Conservation (phyloP, 2,888 invertebrate genomes). For the Lycaena phlaeas region DNA sequence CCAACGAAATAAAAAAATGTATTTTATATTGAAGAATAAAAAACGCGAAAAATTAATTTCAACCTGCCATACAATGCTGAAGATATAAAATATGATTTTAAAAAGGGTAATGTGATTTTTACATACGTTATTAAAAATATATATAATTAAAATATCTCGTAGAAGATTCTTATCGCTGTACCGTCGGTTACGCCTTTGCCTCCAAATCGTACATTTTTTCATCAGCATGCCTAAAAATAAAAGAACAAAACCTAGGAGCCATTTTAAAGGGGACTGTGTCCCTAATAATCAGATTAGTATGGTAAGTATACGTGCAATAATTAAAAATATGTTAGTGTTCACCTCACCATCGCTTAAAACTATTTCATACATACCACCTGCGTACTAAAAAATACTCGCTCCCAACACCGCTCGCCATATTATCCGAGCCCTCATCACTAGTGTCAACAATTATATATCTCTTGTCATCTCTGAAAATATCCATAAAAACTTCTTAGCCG, state of each 20-base stretch:
- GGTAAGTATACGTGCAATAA: not conserved
- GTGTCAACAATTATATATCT: slow-evolving; percentile 53
- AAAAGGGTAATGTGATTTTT: no score
- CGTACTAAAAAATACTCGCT: slow-evolving; percentile 53
- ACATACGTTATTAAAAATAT: no score
- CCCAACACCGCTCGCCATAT: slow-evolving; percentile 40
- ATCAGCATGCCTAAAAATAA: slow-evolving; percentile 52
- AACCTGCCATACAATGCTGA: no score
- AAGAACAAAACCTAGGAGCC: slow-evolving; percentile 21
- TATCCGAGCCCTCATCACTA: slow-evolving; percentile 50
- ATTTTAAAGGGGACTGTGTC: slow-evolving; percentile 11
- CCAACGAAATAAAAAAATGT: no score
- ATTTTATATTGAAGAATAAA: no score
- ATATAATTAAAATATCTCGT: not conserved
- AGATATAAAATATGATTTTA: no score
- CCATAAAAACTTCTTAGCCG: slow-evolving; percentile 28
- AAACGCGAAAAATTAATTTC: no score
- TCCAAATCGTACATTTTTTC: slow-evolving; percentile 63
- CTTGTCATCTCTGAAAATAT: slow-evolving; percentile 59
- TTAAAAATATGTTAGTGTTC: not conserved
- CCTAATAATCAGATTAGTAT: not conserved
- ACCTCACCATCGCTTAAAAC: slow-evolving; percentile 1
- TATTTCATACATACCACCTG: slow-evolving; percentile 54
- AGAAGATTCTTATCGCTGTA: slow-evolving; percentile 2
- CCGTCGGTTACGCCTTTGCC: slow-evolving; percentile 46